Percentiles rank a stretch among this genome's conserved stretches.
phyloP scores from a whole-genome alignment of 2,113 vertebrate genomes.

The Nanorana parkeri region DNA sequence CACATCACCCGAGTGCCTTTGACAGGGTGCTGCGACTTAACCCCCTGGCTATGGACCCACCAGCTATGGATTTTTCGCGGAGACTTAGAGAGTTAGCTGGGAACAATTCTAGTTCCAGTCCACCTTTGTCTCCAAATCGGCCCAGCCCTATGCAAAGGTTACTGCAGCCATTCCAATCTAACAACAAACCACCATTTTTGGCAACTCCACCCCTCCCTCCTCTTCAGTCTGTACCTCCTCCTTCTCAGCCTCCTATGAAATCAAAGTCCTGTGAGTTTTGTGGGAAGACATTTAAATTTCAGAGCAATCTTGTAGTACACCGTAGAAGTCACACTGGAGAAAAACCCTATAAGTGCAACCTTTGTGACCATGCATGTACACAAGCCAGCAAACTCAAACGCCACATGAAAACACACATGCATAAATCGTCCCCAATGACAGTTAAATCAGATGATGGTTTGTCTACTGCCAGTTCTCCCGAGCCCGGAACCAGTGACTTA shows the following conservation, averaged over 20 bases:
- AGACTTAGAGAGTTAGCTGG: conserved; percentile 97
- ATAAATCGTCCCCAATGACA: conserved; percentile 95
- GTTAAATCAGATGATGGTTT: conserved; percentile 97
- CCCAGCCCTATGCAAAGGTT: conserved; percentile 99
- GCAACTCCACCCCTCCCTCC: conserved; percentile 94
- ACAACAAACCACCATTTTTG: conserved; percentile 95
- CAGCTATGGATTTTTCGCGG: conserved; percentile 99
- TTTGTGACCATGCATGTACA: conserved; percentile 98
- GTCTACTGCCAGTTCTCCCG: conserved; percentile 93
- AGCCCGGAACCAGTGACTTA: conserved; percentile 95
- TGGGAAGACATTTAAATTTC: conserved; percentile 98
- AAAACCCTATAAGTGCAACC: conserved; percentile 98
- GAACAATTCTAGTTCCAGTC: conserved; percentile 96
- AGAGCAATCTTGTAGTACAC: conserved; percentile 98
- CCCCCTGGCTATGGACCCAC: conserved; percentile 96
- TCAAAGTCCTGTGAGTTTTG: conserved; percentile 99
- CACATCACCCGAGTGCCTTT: conserved; percentile 99
- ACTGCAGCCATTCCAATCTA: conserved; percentile 97
- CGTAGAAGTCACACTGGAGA: conserved; percentile 98
- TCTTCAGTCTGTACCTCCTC: conserved; percentile 94
- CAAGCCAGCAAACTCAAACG: conserved; percentile 99
- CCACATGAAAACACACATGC: conserved; percentile 99
- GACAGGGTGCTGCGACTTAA: conserved; percentile 99
- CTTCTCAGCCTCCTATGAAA: conserved; percentile 88
- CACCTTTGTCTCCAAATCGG: conserved; percentile 93